These are phyloP conservation scores for Bradypodion ventrale DNA, from an alignment of 2,797 vertebrate genomes.

Conservation along the genomic window DNA sequence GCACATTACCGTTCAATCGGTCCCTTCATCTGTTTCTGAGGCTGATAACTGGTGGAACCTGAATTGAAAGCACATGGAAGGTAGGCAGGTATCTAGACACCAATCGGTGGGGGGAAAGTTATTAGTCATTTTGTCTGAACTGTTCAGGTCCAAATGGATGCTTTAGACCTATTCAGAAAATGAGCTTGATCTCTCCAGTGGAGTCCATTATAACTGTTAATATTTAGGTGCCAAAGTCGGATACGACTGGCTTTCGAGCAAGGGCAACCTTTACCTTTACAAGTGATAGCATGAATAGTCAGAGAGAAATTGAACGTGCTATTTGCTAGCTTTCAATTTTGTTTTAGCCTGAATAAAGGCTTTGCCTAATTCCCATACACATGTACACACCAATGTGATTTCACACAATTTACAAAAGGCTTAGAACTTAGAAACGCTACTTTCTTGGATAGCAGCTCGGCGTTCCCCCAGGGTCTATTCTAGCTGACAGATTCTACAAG, in stretches of 20 bases:
- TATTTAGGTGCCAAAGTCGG: constrained; percentile 23
- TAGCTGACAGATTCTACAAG: too few species aligned
- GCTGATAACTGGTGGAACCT: constrained; percentile 24
- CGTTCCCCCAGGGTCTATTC: too few species aligned
- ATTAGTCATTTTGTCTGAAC: constrained; percentile 29
- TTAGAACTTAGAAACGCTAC: too few species aligned
- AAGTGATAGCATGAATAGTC: neutral
- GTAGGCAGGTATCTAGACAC: constrained; percentile 29
- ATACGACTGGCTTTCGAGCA: too few species aligned
- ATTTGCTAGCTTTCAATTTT: neutral
- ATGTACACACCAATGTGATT: neutral
- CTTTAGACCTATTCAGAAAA: neutral
- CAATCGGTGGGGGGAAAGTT: constrained; percentile 33
- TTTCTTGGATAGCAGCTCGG: too few species aligned
- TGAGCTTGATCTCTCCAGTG: neutral
- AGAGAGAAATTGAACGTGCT: neutral
- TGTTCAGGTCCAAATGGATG: constrained; percentile 42
- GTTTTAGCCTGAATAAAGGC: neutral
- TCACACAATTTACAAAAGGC: neutral
- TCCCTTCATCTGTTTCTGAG: neutral
- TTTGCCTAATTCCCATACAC: neutral
- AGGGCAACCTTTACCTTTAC: too few species aligned
- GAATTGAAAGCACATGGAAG: constrained; percentile 20
- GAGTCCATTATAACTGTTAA: neutral
- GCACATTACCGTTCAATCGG: constrained; percentile 50